A percentile compares a stretch with the other conserved stretches of the same genome.
Evolutionary conservation across 2,113 vertebrate species (phyloP).

Genomic region (Prunella fulvescens): DNA sequence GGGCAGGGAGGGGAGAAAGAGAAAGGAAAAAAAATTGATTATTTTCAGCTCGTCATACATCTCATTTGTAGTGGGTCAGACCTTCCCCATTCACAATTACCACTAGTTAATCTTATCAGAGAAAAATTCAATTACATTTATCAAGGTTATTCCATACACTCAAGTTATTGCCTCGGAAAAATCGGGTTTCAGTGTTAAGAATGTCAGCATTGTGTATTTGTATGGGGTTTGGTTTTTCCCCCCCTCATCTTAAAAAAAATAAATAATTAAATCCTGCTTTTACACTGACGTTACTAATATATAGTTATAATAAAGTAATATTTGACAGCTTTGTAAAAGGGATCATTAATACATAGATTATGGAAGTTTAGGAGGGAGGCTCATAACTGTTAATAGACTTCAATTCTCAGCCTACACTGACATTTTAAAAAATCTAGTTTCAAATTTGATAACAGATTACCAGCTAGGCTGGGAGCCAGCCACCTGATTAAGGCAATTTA

Average conservation of each 20-base stretch:
- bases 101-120: conserved; percentile 93
- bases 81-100: conserved; percentile 87
- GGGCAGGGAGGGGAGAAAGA: not conserved
- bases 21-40: conserved; percentile 75
- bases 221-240: not conserved
- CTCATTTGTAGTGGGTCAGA: conserved; percentile 83
- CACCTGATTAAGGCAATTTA: conserved; percentile 96
- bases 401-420: conserved; percentile 89
- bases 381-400: conserved; percentile 91
- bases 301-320: conserved; percentile 80
- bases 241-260: conserved; percentile 24
- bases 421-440: conserved; percentile 97
- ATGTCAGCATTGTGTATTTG: conserved; percentile 75
- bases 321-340: conserved; percentile 84
- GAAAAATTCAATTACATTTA: conserved; percentile 98
- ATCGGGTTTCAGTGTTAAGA: conserved; percentile 73
- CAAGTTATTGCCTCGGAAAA: conserved; percentile 76
- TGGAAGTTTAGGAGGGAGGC: conserved; percentile 84
- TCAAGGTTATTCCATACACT: conserved; percentile 91
- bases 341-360: conserved; percentile 88
- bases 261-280: conserved; percentile 80
- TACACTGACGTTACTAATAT: conserved; percentile 70
- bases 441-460: conserved; percentile 96
- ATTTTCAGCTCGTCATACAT: conserved; percentile 82
- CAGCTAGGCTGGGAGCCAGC: conserved; percentile 85